A percentile compares a stretch with the other conserved stretches of the same genome.
Evolutionary conservation across 2,888 invertebrate genomes (phyloP).

Genomic region (Volucella inflata): DNA sequence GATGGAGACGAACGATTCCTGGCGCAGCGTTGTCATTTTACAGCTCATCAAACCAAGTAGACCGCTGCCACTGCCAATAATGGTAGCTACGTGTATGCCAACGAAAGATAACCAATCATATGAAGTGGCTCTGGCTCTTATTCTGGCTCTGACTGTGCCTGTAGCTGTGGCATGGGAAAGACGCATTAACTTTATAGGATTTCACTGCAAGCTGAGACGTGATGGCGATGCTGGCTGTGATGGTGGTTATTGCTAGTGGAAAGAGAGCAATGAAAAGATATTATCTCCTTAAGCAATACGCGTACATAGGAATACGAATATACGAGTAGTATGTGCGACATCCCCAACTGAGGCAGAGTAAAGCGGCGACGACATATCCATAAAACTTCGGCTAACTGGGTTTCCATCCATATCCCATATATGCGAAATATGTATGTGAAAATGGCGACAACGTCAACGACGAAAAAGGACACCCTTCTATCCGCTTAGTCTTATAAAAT

Average conservation of each 20-base stretch:
- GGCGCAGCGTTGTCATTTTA: slow-evolving; percentile 66
- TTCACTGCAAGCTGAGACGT: slow-evolving; percentile 24
- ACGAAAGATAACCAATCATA: too few species aligned
- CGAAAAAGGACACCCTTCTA: slow-evolving; percentile 69
- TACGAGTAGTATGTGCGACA: too few species aligned
- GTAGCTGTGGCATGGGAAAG: slow-evolving; percentile 59
- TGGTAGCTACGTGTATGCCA: slow-evolving; percentile 44
- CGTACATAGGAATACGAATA: slow-evolving; percentile 21
- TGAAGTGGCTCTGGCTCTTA: too few species aligned
- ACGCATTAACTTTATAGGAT: slow-evolving; percentile 70
- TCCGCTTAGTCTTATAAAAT: slow-evolving; percentile 58
- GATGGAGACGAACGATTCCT: slow-evolving; percentile 7
- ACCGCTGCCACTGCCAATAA: slow-evolving; percentile 66
- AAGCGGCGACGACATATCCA: slow-evolving; percentile 68
- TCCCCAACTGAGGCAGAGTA: too few species aligned
- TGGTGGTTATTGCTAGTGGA: slow-evolving; percentile 4
- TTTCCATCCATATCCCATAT: slow-evolving; percentile 32
- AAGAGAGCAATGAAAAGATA: slow-evolving; percentile 56
- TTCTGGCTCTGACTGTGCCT: background rate
- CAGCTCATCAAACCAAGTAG: slow-evolving; percentile 71
- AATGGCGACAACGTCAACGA: slow-evolving; percentile 54
- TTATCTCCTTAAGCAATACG: slow-evolving; percentile 48
- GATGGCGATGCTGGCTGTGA: background rate
- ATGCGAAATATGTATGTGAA: slow-evolving; percentile 48
- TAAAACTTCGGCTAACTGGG: slow-evolving; percentile 68